Percentiles rank a stretch among this genome's conserved stretches.
phyloP scores from a whole-genome alignment of 1,140 invertebrate genomes.

The Alviniconcha marisindica region DNA sequence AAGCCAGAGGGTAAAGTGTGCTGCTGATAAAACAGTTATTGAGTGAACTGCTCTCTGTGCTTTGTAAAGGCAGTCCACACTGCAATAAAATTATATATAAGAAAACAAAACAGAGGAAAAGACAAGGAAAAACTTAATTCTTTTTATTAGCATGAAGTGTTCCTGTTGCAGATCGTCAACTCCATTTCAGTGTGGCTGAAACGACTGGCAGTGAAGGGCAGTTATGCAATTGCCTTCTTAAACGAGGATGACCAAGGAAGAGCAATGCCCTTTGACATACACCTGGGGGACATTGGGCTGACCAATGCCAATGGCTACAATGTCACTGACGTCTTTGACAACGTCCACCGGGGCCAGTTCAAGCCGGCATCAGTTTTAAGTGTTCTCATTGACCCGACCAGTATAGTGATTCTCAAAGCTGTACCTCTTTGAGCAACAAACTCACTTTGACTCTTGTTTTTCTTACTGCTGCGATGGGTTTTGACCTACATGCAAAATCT shows the following conservation, averaged over 20 bases:
- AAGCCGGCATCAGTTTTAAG: constrained; percentile 92
- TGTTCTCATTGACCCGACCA: constrained; percentile 95
- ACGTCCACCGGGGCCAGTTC: constrained; percentile 80
- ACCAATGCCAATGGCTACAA: constrained; percentile 87
- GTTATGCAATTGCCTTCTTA: constrained; percentile 61
- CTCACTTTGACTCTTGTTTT: background rate
- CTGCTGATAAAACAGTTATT: too few relatives aligned
- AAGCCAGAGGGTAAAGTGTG: too few relatives aligned
- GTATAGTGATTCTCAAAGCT: constrained; percentile 72
- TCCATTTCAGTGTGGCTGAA: constrained; percentile 61
- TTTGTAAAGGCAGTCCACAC: too few relatives aligned
- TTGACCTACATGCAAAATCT: too few relatives aligned
- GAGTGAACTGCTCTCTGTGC: too few relatives aligned
- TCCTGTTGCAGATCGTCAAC: constrained; percentile 36
- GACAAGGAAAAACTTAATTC: too few relatives aligned
- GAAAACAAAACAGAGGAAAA: too few relatives aligned
- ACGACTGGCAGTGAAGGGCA: constrained; percentile 56
- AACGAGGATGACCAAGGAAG: constrained; percentile 56
- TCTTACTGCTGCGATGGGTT: background rate
- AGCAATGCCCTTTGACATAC: constrained; percentile 40
- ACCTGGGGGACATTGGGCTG: constrained; percentile 88
- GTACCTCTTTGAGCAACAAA: constrained; percentile 32
- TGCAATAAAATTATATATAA: too few relatives aligned
- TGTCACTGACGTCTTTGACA: constrained; percentile 82
- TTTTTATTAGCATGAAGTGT: too few relatives aligned